Conservation (phyloP, 2,113 vertebrate genomes). For the Ciconia boyciana region DNA sequence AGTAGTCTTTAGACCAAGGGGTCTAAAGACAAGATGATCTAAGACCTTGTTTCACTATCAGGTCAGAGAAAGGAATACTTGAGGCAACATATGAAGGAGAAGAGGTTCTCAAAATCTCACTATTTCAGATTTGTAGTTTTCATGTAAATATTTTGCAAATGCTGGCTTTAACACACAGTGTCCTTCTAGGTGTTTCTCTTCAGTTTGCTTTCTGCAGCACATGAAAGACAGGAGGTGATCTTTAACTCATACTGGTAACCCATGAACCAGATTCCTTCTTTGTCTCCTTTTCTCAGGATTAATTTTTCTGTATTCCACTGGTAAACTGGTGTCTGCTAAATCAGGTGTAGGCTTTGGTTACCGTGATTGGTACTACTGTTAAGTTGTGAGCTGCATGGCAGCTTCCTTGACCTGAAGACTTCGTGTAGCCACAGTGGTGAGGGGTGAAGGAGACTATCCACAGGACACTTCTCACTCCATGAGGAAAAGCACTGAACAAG, state of each 20-base stretch:
- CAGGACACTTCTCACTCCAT: not conserved
- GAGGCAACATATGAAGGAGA: not conserved
- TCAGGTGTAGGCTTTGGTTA: not conserved
- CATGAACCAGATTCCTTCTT: not conserved
- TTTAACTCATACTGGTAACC: not conserved
- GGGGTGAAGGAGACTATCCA: not conserved
- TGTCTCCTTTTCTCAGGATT: not conserved
- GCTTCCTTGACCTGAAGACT: not conserved
- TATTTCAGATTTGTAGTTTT: not conserved
- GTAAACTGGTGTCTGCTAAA: not conserved
- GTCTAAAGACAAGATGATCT: not conserved
- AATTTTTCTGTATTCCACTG: not conserved
- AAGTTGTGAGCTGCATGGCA: not conserved
- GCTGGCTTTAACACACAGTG: not conserved
- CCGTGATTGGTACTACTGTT: not conserved
- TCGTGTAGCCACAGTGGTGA: not conserved
- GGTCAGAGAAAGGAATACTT: not conserved
- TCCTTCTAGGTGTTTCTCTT: not conserved
- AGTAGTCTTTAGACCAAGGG: not conserved
- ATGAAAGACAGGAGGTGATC: not conserved
- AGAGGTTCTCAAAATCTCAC: not conserved
- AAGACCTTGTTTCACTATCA: not conserved
- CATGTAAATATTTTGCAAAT: not conserved
- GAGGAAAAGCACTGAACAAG: not conserved
- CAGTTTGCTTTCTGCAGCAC: not conserved